These are phyloP conservation scores for Isoperla grammatica DNA, from an alignment of 2,888 invertebrate species.

Conservation along the genomic window DNA sequence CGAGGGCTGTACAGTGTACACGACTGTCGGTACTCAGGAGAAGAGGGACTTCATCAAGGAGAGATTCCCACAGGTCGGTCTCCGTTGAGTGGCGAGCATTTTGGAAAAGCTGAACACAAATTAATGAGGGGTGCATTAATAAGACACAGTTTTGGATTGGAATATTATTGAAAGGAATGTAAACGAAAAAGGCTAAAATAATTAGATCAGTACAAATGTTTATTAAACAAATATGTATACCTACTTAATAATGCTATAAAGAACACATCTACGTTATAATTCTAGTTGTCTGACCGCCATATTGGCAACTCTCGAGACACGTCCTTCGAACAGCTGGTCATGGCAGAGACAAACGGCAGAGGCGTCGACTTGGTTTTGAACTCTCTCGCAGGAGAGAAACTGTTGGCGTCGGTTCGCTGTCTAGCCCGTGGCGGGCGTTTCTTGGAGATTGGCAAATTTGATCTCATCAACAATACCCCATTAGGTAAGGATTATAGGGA, in stretches of 20 bases:
- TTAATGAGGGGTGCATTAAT: too few species aligned
- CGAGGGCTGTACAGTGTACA: slow-evolving; percentile 59
- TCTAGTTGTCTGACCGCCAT: slow-evolving; percentile 52
- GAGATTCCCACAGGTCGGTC: slow-evolving; percentile 48
- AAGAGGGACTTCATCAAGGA: slow-evolving; percentile 58
- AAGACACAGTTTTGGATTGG: too few species aligned
- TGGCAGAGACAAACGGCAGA: slow-evolving; percentile 69
- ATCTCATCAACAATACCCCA: slow-evolving; percentile 60
- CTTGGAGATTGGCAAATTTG: slow-evolving; percentile 82
- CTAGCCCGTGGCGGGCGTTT: slow-evolving; percentile 60
- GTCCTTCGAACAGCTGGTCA: slow-evolving; percentile 81
- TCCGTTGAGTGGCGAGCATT: too few species aligned
- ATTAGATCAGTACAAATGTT: too few species aligned
- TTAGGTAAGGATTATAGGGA: slow-evolving; percentile 46
- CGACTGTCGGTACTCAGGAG: slow-evolving; percentile 62
- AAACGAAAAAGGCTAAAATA: too few species aligned
- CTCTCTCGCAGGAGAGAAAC: slow-evolving; percentile 87
- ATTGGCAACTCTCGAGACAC: slow-evolving; percentile 85
- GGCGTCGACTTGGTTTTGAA: slow-evolving; percentile 91
- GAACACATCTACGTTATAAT: too few species aligned
- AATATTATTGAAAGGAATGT: too few species aligned
- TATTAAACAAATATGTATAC: too few species aligned
- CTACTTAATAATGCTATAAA: too few species aligned
- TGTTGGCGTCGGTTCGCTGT: slow-evolving; percentile 63
- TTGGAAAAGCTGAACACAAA: too few species aligned